Base-by-base conservation (phyloP, 2,113 vertebrate species). In the Motacilla alba region DNA sequence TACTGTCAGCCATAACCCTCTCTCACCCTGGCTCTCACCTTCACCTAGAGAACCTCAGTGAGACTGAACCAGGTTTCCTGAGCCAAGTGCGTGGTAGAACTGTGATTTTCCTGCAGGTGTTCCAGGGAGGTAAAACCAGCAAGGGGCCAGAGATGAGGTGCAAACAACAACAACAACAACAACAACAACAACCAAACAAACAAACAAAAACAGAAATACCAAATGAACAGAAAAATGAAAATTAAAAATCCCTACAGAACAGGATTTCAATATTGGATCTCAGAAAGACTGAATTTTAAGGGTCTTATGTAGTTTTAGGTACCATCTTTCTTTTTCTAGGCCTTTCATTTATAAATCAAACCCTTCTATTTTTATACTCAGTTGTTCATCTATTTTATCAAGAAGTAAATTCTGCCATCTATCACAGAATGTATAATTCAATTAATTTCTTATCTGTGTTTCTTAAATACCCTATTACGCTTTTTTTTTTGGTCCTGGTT, bases 341-440 rank as follows among this genome's bases (percentile, higher is more conserved):
- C 37, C 26, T 76, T 85, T 59, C 2, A 47, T 63, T 90, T 87
- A 74, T 41, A 63, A 83, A 63, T 76, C 30, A 75, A 87, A 72
- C 13, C 1, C 2, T 63, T 66, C 27, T 68, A 44, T 46, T 96
- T 83, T 73, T 52, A 33, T 49, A 27, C 11, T 69, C 7, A 52
- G 5, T 46, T 82, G 26, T 5, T 43, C 72, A 67, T 59, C 18
- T 55, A 39, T 79, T 74, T 89, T 90, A 55, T 88, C 24, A 70
- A 76, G 66, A 82, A 87, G 94, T 91, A 74, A 67, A 78, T 68
- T 87, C 37, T 66, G 16, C 16, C 37, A 60, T 79, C 52, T 87
- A 55, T 91, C 74, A 53, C 20, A 70, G 44, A 91, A 41, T 53
- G 9, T 41, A 66, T 35, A 26, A 77, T 13, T 86, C 50, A 86